Evolutionary conservation across 2,888 invertebrate species (phyloP).

Genomic region (Drosophila merina): DNA sequence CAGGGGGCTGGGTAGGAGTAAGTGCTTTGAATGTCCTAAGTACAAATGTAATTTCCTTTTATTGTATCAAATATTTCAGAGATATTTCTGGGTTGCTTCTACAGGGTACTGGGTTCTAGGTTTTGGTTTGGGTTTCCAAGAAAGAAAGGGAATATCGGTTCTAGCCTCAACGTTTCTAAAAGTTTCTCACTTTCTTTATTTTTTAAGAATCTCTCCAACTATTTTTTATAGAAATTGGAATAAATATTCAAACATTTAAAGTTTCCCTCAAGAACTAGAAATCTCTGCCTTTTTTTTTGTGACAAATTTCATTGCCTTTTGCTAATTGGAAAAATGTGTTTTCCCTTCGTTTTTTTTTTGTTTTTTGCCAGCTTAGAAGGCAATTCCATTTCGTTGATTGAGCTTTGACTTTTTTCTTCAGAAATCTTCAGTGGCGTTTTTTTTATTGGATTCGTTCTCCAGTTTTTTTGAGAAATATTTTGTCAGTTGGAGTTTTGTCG

Average conservation of each 20-base stretch:
- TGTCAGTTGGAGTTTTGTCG: slow-evolving; percentile 29
- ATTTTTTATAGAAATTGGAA: background rate
- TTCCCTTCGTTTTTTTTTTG: background rate
- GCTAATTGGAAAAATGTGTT: slow-evolving; percentile 33
- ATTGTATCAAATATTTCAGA: background rate
- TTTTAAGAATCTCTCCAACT: no score
- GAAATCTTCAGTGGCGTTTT: slow-evolving; percentile 6
- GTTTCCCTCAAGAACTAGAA: background rate
- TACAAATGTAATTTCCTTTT: background rate
- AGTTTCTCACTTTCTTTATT: no score
- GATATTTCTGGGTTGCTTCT: no score
- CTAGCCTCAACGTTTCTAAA: no score
- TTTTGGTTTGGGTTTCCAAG: no score
- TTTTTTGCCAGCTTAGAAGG: slow-evolving; percentile 3
- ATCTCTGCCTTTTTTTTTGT: background rate
- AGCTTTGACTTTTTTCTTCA: slow-evolving; percentile 6
- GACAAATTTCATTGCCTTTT: background rate
- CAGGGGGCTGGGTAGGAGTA: slow-evolving; percentile 26
- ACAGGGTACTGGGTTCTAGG: no score
- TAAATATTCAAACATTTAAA: background rate
- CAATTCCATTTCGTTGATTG: slow-evolving; percentile 36
- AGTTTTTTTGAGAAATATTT: slow-evolving; percentile 33
- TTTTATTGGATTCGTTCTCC: background rate
- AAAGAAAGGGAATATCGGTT: no score
- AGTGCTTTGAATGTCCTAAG: background rate